Evolutionary conservation across 2,888 invertebrate genomes (phyloP).

Genomic region (Conomelus anceps): DNA sequence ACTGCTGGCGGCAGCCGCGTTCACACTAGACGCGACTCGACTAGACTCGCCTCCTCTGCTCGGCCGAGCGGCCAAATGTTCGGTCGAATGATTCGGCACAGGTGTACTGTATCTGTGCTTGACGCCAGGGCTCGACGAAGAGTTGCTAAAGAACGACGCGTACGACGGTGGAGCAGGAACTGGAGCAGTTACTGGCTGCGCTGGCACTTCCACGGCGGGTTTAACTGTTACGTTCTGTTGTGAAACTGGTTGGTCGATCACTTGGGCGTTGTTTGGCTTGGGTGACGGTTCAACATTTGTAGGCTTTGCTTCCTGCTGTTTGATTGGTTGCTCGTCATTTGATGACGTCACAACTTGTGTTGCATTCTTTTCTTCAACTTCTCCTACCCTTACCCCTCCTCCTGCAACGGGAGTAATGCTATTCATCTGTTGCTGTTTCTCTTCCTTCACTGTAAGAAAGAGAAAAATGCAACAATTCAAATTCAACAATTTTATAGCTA

Average conservation of each 20-base stretch:
- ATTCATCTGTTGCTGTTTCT: background rate
- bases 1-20: background rate
- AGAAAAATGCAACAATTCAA: background rate
- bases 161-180: background rate
- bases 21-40: background rate
- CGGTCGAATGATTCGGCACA: no score
- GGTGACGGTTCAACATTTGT: background rate
- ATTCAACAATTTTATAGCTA: no score
- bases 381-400: background rate
- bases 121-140: background rate
- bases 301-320: background rate
- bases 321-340: conserved; percentile 2
- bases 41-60: background rate
- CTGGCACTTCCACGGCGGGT: background rate
- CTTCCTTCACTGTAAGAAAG: background rate
- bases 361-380: conserved; percentile 3
- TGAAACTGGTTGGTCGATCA: conserved; percentile 16
- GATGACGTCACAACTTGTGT: conserved; percentile 19
- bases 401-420: background rate
- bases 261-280: conserved; percentile 30
- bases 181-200: conserved; percentile 29
- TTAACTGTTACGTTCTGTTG: background rate
- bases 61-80: no score
- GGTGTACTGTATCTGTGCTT: background rate
- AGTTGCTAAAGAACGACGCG: conserved; percentile 13